Percentiles rank a stretch among this genome's conserved stretches.
Evolutionary conservation across 2,797 vertebrate genomes (phyloP).

Genomic region (Helostoma temminkii): DNA sequence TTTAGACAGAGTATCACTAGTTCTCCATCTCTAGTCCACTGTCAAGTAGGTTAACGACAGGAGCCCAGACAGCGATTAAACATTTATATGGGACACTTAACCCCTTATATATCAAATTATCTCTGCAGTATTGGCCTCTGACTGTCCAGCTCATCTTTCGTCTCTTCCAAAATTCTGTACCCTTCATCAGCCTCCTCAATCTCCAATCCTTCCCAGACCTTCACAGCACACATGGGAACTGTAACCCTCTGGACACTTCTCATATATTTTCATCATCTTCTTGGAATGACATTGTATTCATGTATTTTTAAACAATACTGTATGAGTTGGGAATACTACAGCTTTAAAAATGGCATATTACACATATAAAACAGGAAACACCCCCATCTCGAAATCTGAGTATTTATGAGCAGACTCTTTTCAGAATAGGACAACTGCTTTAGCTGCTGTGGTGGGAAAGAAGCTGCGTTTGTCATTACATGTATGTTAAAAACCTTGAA

Average conservation of each 20-base stretch:
- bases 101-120: conserved; percentile 75
- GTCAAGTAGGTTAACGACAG: conserved; percentile 76
- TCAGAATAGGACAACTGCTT: conserved; percentile 67
- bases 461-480: conserved; percentile 61
- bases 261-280: conserved; percentile 45
- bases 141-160: conserved; percentile 63
- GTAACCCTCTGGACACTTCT: conserved; percentile 52
- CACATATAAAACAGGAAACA: conserved; percentile 50
- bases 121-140: conserved; percentile 49
- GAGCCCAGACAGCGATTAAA: conserved; percentile 81
- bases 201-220: conserved; percentile 64
- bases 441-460: conserved; percentile 52
- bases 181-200: conserved; percentile 61
- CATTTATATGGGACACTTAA: conserved; percentile 78
- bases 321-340: conserved; percentile 11
- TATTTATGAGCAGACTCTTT: conserved; percentile 64
- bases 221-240: conserved; percentile 70
- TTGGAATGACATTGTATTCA: conserved; percentile 40
- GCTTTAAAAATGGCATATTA: conserved; percentile 57
- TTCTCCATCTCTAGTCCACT: conserved; percentile 53
- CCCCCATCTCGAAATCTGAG: conserved; percentile 38
- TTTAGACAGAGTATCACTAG: conserved; percentile 71
- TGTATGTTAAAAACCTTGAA: conserved; percentile 45
- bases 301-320: conserved; percentile 43
- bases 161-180: conserved; percentile 62